These are phyloP conservation scores for Cosmopolites sordidus DNA, from an alignment of 2,888 invertebrate species.

Conservation along the genomic window DNA sequence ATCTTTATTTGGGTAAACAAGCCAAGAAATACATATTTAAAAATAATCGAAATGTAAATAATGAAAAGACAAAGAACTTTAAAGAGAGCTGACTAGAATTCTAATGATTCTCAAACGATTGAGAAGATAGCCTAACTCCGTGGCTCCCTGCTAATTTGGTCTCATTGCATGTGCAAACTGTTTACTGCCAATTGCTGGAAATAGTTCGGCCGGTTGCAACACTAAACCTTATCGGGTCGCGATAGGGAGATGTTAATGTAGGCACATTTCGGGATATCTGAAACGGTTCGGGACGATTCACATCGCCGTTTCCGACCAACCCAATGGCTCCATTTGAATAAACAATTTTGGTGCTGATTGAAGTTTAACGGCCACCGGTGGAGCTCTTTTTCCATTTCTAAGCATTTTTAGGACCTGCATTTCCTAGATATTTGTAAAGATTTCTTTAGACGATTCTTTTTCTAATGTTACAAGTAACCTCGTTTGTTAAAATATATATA, in stretches of 20 bases:
- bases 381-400: neutral
- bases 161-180: conserved; percentile 10
- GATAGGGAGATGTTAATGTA: conserved; percentile 13
- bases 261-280: conserved; percentile 11
- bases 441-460: no score
- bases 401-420: no score
- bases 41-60: no score
- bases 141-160: conserved; percentile 9
- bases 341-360: neutral
- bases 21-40: no score
- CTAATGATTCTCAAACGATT: neutral
- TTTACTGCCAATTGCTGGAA: conserved; percentile 13
- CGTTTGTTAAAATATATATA: no score
- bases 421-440: no score
- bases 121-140: neutral
- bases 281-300: conserved; percentile 8
- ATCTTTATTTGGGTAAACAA: no score
- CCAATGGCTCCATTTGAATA: conserved; percentile 1
- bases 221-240: conserved; percentile 12
- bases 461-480: no score
- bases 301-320: conserved; percentile 1
- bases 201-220: conserved; percentile 7
- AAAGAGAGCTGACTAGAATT: neutral
- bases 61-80: neutral
- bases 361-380: conserved; percentile 1